Evolutionary conservation across 2,888 invertebrate genomes (phyloP), one percentile per base, ranked within the genome.

Genomic region (Ophion costatus): DNA sequence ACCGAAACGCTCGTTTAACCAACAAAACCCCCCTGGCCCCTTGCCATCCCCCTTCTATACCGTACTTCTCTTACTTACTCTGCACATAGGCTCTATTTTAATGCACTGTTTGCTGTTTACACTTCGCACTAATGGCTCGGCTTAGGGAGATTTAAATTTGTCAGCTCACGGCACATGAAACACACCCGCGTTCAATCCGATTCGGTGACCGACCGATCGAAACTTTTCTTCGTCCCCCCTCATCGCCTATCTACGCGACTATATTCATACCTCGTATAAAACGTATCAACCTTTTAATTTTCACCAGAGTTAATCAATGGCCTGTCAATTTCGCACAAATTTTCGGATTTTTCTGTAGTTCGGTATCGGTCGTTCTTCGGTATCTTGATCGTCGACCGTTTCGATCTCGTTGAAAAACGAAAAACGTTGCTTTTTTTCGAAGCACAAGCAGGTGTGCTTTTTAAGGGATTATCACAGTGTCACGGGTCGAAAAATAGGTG

Each of bases 101-200:
- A 92, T 92, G 92, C 91, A 92, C 90, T 92, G 92, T 92, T 93
- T 92, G 90, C 90, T 93, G 92, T 93, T 93, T 93, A 92, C 93
- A 91, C 90, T 93, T 90, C 86, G 90, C 92, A 91, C 93, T 93
- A 93, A 93, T 93, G 93, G 93, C 87, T 90, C 88, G 89, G 93
- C 93, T 93, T 93, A 93, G 93, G 89, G 92, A 93, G 93, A 93
- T 93, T 93, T 93, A 93, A 93, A 93, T 93, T 93, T 92, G 90
- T 90, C 91, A 90, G 89, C 90, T 88, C 90, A 88, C 87, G 89
- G 88, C 83, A 66, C 87, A 73, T 33, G 81, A 70, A 64, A 57
- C 75, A 66, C 76, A 69, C 71, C 77, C 64, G 56, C 20, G 29
- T 33, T 69, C 75, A 42, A 82, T 80, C 76, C 75, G 71, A 76